Percentiles rank a stretch among this genome's conserved stretches.
These are phyloP conservation scores for Tigriopus japonicus DNA, from an alignment of 1,140 invertebrate genomes.

Conservation along the genomic window DNA sequence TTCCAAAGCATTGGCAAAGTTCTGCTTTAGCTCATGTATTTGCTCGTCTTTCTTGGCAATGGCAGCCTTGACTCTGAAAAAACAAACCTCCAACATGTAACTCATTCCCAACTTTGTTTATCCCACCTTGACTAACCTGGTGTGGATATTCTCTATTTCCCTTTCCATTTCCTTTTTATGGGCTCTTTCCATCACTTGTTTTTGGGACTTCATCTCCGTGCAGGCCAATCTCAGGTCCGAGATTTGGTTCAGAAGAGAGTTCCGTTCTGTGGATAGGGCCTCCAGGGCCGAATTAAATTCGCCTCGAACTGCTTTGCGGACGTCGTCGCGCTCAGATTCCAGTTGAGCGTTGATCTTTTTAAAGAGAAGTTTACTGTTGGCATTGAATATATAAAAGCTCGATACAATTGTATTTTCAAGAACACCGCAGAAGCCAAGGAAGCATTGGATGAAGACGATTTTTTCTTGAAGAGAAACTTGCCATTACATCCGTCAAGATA, in stretches of 20 bases:
- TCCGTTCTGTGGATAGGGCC: not conserved
- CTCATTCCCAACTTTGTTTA: not conserved
- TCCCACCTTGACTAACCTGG: not conserved
- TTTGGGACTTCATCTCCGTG: not conserved
- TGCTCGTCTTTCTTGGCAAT: conserved; percentile 7
- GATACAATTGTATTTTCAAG: too few species aligned
- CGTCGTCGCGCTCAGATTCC: conserved; percentile 3
- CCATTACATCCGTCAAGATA: too few species aligned
- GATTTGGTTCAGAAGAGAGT: not conserved
- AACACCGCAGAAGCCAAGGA: too few species aligned
- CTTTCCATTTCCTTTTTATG: not conserved
- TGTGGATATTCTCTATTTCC: not conserved
- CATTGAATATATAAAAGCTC: too few species aligned
- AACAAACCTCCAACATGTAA: not conserved
- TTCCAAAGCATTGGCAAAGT: not conserved
- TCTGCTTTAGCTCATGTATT: not conserved
- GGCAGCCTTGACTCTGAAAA: conserved; percentile 4
- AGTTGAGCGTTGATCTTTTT: not conserved
- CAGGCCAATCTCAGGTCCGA: not conserved
- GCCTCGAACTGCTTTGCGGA: conserved; percentile 1
- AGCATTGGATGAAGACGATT: too few species aligned
- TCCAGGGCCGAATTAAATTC: conserved; percentile 4
- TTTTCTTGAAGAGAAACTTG: too few species aligned
- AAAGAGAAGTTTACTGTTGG: too few species aligned
- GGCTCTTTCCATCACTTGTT: not conserved